Evolutionary conservation across 2,113 vertebrate genomes (phyloP).

Genomic region (Callionymus lyra): DNA sequence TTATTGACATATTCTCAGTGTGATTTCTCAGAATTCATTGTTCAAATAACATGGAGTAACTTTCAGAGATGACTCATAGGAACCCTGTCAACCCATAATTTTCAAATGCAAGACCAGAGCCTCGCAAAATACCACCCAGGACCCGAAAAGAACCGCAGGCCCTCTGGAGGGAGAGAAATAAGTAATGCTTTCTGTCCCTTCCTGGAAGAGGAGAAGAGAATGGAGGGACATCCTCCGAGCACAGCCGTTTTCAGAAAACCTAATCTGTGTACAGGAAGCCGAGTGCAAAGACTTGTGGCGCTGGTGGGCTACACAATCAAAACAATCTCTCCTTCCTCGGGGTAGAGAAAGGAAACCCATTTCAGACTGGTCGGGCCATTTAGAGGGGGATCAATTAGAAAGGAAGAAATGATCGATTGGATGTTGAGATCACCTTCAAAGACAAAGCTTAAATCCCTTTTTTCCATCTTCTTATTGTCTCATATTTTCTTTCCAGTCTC

Average conservation of each 20-base stretch:
- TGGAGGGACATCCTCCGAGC: conserved; percentile 24
- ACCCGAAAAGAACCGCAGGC: conserved; percentile 20
- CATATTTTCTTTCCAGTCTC: conserved; percentile 6
- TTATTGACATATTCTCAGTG: no score
- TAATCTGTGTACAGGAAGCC: conserved; percentile 52
- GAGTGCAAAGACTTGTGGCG: conserved; percentile 49
- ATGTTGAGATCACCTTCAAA: conserved; percentile 12
- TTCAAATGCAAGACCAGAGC: conserved; percentile 17
- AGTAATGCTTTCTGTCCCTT: conserved; percentile 32
- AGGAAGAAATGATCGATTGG: conserved; percentile 5
- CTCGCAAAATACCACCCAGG: conserved; percentile 26
- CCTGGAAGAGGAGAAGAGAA: conserved; percentile 25
- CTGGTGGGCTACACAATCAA: conserved; percentile 55
- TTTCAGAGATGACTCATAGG: conserved; percentile 10
- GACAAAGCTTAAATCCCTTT: conserved; percentile 6
- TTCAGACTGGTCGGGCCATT: conserved; percentile 5
- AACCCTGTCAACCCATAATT: conserved; percentile 14
- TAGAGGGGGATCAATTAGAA: conserved; percentile 4
- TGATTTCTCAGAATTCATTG: no score
- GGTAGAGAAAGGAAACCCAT: conserved; percentile 25
- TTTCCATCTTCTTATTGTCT: neutral
- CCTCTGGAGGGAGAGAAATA: neutral
- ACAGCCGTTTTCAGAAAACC: conserved; percentile 40
- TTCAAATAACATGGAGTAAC: no score
- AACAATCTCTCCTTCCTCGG: conserved; percentile 56